phyloP scores from a whole-genome alignment of 1,140 invertebrate species.

The Gryllus bimaculatus region DNA sequence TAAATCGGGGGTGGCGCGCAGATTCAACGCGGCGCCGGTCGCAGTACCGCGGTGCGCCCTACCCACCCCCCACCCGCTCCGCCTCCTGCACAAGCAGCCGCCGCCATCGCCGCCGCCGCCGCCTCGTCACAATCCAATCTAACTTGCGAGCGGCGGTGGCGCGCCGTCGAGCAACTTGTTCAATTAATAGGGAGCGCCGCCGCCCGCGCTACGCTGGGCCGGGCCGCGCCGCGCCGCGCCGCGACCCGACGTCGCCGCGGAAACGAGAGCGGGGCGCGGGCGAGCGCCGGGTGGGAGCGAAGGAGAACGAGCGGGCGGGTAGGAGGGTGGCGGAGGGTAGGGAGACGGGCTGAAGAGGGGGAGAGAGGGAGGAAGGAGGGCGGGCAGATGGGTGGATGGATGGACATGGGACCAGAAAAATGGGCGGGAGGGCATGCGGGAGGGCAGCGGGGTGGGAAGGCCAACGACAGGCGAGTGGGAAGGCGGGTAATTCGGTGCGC shows the following conservation, averaged over 20 bases:
- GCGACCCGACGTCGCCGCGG: too few relatives aligned
- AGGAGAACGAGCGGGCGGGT: not conserved
- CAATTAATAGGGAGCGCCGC: not conserved
- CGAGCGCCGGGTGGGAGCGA: not conserved
- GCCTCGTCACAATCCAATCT: conserved; percentile 3
- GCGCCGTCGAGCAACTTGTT: not conserved
- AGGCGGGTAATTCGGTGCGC: too few relatives aligned
- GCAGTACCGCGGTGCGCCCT: not conserved
- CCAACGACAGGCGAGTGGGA: too few relatives aligned
- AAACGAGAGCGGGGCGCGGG: too few relatives aligned
- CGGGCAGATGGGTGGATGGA: not conserved
- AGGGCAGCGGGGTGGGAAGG: too few relatives aligned
- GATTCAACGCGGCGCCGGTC: too few relatives aligned
- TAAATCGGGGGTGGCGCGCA: too few relatives aligned
- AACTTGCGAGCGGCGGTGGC: not conserved
- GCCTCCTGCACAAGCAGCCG: not conserved
- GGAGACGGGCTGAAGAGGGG: not conserved
- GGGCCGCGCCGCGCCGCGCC: too few relatives aligned
- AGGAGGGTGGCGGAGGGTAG: not conserved
- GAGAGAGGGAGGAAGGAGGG: not conserved
- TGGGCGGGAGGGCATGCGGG: too few relatives aligned
- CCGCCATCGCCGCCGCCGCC: too few relatives aligned
- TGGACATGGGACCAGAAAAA: not conserved
- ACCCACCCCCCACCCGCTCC: too few relatives aligned
- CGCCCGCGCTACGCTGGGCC: not conserved